Evolutionary conservation across 2,797 vertebrate genomes (phyloP).

Genomic region (Arnoldichthys spilopterus): DNA sequence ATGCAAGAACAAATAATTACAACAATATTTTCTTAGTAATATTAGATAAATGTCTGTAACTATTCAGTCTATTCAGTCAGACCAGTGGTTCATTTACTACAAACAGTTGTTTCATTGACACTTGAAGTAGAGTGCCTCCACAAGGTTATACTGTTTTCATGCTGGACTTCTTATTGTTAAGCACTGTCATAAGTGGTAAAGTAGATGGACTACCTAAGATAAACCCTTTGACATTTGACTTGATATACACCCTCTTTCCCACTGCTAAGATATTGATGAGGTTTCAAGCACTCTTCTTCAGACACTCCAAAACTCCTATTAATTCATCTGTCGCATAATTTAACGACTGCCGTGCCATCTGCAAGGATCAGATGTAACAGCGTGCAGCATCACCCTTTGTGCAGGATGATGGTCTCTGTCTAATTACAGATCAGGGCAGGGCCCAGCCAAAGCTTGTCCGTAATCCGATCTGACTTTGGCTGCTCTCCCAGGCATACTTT

Average conservation of each 20-base stretch:
- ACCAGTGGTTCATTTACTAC: neutral
- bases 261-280: conserved; percentile 71
- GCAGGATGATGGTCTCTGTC: conserved; percentile 36
- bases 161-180: neutral
- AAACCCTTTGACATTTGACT: conserved; percentile 38
- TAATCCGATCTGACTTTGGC: conserved; percentile 62
- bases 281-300: conserved; percentile 19
- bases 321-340: conserved; percentile 17
- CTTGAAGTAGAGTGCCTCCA: neutral
- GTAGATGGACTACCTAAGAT: neutral
- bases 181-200: neutral
- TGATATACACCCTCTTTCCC: conserved; percentile 61
- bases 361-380: neutral
- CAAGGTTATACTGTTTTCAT: neutral
- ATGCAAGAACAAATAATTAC: too few relatives aligned
- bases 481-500: conserved; percentile 82
- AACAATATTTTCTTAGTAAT: neutral
- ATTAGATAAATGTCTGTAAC: neutral
- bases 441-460: conserved; percentile 61
- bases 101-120: neutral
- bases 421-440: conserved; percentile 76
- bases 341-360: neutral
- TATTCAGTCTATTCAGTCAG: neutral
- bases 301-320: neutral
- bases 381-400: conserved; percentile 26